Evolutionary conservation across 2,888 invertebrate species (phyloP), one percentile per base, ranked within the genome.

Genomic region (Incurvaria masculella): DNA sequence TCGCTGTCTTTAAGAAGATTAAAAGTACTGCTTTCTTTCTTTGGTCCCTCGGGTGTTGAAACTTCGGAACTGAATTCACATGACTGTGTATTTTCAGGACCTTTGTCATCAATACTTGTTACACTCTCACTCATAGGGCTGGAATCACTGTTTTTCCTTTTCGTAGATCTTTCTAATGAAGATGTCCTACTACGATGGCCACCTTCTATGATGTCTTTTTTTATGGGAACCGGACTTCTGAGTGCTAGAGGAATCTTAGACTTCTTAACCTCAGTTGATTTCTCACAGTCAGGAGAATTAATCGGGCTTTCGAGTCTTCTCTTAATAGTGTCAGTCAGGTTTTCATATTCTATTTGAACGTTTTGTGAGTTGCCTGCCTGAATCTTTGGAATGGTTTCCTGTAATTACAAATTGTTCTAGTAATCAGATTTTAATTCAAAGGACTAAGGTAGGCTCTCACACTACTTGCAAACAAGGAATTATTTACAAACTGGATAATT

Each of bases 1-100:
- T 81, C 80, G 63, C 88, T 88, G 53, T 86, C 84, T 59, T 85
- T 81, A 11, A 86, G 79, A 48, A 88, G 67, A 56, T 83, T 82
- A 61, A 85, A 85, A 2, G 85, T 83, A 62, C 81, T 81, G 55
- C 81, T 80, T 64, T 80, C 64, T 45, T 78, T 65, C 51, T 71
- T 66, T 6, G 76, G 72, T 47, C 76, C 58, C 16, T 69, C 72
- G n/a, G 70, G 69, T 4, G 66, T 61, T 33, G 60, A 50, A 5
- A 67, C 67, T 44, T 59, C 52, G 42, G 60, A 58, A 23, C 55
- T 56, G 39, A n/a, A 27, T 42, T 38, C 19, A 21, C 53, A 50
- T 47, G 45, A 55, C 53, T 38, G 52, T 18, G 38, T 5, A 56
- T 33, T 33, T 33, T 59, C 47, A 61, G 62, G 56, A 52, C 69